phyloP scores from a whole-genome alignment of 2,888 invertebrate genomes.

The Ectemnius continuus region DNA sequence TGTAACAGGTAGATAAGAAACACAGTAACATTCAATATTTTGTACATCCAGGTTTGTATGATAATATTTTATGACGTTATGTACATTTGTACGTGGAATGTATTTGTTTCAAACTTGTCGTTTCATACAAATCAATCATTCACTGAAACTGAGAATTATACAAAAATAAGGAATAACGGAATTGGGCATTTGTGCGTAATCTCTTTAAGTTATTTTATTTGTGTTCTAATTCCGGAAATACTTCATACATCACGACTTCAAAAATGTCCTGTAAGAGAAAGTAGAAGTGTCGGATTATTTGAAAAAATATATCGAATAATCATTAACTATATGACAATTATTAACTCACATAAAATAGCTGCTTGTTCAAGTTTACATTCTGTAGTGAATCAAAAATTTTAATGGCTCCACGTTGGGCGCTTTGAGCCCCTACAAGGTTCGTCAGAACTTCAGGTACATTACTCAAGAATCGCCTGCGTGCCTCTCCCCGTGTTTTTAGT shows the following conservation, averaged over 20 bases:
- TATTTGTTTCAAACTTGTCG: too few species aligned
- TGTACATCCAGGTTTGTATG: too few species aligned
- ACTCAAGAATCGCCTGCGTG: constrained; percentile 84
- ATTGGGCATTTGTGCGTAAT: too few species aligned
- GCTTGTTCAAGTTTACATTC: constrained; percentile 91
- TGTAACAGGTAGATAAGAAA: too few species aligned
- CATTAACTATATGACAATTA: not conserved
- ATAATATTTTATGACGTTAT: too few species aligned
- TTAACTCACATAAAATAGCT: constrained; percentile 91
- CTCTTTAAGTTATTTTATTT: constrained; percentile 47
- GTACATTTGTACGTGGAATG: too few species aligned
- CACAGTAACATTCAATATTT: too few species aligned
- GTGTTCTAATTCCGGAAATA: constrained; percentile 79
- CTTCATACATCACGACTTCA: constrained; percentile 79
- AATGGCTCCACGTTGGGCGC: constrained; percentile 89
- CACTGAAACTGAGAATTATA: too few species aligned
- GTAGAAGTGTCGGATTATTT: constrained; percentile 1
- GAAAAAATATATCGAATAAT: not conserved
- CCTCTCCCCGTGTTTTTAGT: constrained; percentile 84
- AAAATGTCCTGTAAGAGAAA: constrained; percentile 79
- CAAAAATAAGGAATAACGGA: too few species aligned
- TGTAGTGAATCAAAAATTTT: constrained; percentile 93
- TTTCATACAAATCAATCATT: too few species aligned
- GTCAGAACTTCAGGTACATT: constrained; percentile 89
- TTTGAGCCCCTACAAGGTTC: constrained; percentile 91